Percentiles rank a stretch among this genome's conserved stretches.
Conservation (phyloP, 2,113 vertebrate genomes). For the Noturus placidus region DNA sequence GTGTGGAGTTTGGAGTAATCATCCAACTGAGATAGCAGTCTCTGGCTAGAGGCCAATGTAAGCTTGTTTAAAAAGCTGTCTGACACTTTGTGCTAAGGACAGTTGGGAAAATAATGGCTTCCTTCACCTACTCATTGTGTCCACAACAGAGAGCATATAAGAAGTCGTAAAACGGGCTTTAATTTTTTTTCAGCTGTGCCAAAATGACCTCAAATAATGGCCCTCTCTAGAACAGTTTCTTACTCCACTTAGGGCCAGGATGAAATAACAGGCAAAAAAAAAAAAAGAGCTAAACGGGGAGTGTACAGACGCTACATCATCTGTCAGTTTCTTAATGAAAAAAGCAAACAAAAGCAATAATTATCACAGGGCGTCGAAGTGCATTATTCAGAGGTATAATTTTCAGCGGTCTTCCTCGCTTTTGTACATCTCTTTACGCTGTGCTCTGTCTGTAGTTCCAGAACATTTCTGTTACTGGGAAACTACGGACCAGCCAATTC, state of each 20-base stretch:
- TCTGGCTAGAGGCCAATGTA: not conserved
- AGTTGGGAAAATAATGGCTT: conserved; percentile 32
- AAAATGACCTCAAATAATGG: conserved; percentile 19
- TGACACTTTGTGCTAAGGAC: not conserved
- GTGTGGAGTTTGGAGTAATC: not conserved
- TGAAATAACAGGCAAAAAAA: conserved; percentile 15
- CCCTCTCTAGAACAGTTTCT: conserved; percentile 6
- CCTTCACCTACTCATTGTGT: conserved; percentile 50
- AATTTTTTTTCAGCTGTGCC: conserved; percentile 1
- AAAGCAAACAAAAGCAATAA: conserved; percentile 69
- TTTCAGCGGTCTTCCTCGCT: conserved; percentile 47
- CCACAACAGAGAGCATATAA: conserved; percentile 30
- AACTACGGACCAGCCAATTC: conserved; percentile 7
- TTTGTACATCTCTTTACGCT: conserved; percentile 16
- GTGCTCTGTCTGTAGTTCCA: not conserved
- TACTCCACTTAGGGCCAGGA: not conserved
- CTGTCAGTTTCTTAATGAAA: conserved; percentile 63
- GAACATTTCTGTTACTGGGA: not conserved
- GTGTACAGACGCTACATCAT: conserved; percentile 53
- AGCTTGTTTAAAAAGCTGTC: not conserved
- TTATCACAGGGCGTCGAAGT: conserved; percentile 65
- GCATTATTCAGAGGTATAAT: conserved; percentile 62
- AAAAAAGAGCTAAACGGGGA: not conserved
- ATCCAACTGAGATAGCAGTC: not conserved
- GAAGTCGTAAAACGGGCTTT: not conserved